Base-by-base conservation (phyloP, 2,797 vertebrate species). In the Cossypha heuglini region DNA sequence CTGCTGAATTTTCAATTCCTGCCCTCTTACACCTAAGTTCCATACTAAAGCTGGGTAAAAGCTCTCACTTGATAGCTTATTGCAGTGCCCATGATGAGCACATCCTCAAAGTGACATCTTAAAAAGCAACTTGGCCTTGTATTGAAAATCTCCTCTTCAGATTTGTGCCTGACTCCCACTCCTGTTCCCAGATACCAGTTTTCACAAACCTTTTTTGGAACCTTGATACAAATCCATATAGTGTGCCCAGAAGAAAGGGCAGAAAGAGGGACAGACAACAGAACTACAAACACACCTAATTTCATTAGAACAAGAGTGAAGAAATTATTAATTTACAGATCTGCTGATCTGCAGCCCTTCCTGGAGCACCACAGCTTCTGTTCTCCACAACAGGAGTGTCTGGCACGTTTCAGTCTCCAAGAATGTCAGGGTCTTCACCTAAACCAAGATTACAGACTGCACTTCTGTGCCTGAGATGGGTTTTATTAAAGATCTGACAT, bases 341-440 rank as follows among this genome's bases (percentile, higher is more conserved):
- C 31, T 55, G 84, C 11, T 0, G 1, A 7, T 1, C 3, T 2
- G 31, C 52, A 80, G 40, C 40, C n/a, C 5, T 38, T 19, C 19
- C n/a, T 3, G 3, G 22, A 71, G 46, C 29, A n/a, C 18, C 0
- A 0, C 25, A 28, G 57, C 25, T 1, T 0, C 40, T 6, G 1
- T 2, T 33, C 45, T 13, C 24, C 3, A 0, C 68, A 26, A 28
- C 64, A 24, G 61, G 45, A 45, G 17, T 74, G 40, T 62, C 68
- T 37, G 11, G 45, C 42, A 49, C 0, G 0, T 49, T 57, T 49
- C 46, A 42, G 38, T 8, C 35, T 76, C 49, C 35, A 18, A 0
- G 0, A 75, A 63, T 0, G 31, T 38, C 11, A 0, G 7, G 6
- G 6, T 26, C 40, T 46, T 38, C 33, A 35, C n/a, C 28, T 43